Evolutionary conservation across 2,888 invertebrate genomes (phyloP).

Genomic region (Prosapia bicincta): DNA sequence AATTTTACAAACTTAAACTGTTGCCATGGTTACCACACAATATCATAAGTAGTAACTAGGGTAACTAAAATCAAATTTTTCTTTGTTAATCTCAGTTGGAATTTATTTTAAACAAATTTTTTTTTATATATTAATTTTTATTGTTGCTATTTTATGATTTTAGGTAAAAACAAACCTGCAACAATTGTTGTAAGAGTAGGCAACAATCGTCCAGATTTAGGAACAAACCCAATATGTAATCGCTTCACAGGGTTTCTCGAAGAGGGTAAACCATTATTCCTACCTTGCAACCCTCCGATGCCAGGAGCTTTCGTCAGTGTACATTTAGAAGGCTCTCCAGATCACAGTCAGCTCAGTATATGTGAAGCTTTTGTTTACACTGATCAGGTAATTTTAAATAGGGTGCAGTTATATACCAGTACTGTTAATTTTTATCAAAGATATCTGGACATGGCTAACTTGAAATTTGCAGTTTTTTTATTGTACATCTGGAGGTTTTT

Average conservation of each 20-base stretch:
- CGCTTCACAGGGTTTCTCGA: constrained; percentile 81
- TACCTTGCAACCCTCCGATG: constrained; percentile 94
- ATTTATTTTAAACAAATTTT: too few relatives aligned
- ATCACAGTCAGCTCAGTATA: constrained; percentile 74
- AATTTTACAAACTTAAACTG: too few relatives aligned
- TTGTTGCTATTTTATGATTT: constrained; percentile 35
- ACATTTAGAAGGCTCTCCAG: constrained; percentile 70
- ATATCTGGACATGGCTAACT: too few relatives aligned
- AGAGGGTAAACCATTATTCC: constrained; percentile 85
- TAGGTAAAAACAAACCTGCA: constrained; percentile 73
- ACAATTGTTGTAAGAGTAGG: constrained; percentile 88
- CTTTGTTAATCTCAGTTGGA: too few relatives aligned
- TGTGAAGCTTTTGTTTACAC: constrained; percentile 95
- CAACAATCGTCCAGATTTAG: constrained; percentile 87
- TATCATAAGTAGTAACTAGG: too few relatives aligned
- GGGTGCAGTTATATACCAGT: too few relatives aligned
- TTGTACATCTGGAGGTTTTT: too few relatives aligned
- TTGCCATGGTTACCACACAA: too few relatives aligned
- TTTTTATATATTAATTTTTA: neutral
- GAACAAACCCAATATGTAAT: constrained; percentile 89
- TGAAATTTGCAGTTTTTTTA: too few relatives aligned
- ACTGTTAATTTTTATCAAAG: too few relatives aligned
- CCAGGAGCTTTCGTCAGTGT: constrained; percentile 93
- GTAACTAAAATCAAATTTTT: too few relatives aligned
- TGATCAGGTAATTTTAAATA: constrained; percentile 68